Conservation (phyloP, 2,113 vertebrate species). For the Psilopogon haemacephalus region DNA sequence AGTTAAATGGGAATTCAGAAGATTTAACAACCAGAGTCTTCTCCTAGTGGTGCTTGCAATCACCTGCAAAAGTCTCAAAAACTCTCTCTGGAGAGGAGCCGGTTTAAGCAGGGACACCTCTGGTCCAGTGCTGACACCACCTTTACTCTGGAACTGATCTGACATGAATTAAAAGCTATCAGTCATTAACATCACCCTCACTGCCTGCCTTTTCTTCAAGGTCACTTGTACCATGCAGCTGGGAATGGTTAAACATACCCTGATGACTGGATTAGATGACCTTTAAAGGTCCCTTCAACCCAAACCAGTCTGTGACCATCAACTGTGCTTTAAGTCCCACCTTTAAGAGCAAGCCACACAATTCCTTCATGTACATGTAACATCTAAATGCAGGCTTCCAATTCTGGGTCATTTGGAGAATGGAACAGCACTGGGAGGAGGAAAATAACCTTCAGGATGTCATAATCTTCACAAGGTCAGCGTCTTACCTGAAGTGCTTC, state of each 20-base stretch:
- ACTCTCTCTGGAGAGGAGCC: not conserved
- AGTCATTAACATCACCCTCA: not conserved
- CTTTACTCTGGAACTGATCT: too few species aligned
- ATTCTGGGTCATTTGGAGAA: not conserved
- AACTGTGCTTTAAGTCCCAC: not conserved
- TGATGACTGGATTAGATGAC: not conserved
- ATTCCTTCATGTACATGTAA: accelerated
- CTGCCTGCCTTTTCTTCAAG: not conserved
- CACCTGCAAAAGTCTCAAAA: not conserved
- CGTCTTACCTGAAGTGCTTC: conserved; percentile 71
- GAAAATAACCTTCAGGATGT: not conserved
- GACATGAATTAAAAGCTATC: not conserved
- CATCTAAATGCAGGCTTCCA: not conserved
- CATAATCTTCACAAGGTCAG: not conserved
- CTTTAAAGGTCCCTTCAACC: too few species aligned
- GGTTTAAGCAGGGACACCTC: not conserved
- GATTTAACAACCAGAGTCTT: too few species aligned
- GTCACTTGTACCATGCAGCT: accelerated
- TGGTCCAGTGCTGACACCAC: not conserved
- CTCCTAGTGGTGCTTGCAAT: not conserved
- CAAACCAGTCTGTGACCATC: not conserved
- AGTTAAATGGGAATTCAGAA: accelerated
- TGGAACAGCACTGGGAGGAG: not conserved
- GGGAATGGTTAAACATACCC: not conserved
- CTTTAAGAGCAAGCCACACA: not conserved